Conservation (phyloP, 2,888 invertebrate species). For the Lochmaea capreae region DNA sequence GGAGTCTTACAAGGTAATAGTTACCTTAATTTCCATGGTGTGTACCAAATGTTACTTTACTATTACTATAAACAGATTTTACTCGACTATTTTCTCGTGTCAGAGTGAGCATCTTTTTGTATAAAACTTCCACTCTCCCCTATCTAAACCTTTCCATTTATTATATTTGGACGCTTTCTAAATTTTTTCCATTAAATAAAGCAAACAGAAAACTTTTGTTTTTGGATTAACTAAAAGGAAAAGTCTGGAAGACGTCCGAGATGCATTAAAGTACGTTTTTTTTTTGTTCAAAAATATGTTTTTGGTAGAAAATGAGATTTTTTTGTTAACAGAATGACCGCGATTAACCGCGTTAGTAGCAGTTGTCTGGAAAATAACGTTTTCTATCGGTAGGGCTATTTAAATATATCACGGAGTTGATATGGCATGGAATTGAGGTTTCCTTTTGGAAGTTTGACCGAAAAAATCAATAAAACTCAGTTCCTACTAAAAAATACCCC, state of each 20-base stretch:
- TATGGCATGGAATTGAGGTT: constrained; percentile 38
- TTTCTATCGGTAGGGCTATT: constrained; percentile 30
- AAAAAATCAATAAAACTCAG: no score
- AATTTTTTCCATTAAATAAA: constrained; percentile 6
- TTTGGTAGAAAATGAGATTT: constrained; percentile 24
- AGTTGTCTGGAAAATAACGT: constrained; percentile 38
- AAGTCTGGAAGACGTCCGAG: constrained; percentile 13
- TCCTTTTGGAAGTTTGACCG: not conserved
- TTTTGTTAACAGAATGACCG: constrained; percentile 13
- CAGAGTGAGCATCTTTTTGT: not conserved
- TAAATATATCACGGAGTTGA: constrained; percentile 37
- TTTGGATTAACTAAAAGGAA: constrained; percentile 11
- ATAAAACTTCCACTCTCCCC: not conserved
- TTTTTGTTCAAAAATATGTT: constrained; percentile 23
- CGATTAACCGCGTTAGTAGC: constrained; percentile 32
- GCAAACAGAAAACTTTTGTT: constrained; percentile 9
- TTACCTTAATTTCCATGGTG: no score
- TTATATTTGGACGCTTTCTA: not conserved
- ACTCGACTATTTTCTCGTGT: no score
- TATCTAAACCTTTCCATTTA: not conserved
- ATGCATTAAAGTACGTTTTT: constrained; percentile 3
- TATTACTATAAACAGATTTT: no score
- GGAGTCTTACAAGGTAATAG: no score
- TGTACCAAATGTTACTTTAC: no score
- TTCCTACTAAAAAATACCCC: not conserved